These are phyloP conservation scores for Neogobius melanostomus DNA, from an alignment of 2,113 vertebrate species.

Conservation along the genomic window DNA sequence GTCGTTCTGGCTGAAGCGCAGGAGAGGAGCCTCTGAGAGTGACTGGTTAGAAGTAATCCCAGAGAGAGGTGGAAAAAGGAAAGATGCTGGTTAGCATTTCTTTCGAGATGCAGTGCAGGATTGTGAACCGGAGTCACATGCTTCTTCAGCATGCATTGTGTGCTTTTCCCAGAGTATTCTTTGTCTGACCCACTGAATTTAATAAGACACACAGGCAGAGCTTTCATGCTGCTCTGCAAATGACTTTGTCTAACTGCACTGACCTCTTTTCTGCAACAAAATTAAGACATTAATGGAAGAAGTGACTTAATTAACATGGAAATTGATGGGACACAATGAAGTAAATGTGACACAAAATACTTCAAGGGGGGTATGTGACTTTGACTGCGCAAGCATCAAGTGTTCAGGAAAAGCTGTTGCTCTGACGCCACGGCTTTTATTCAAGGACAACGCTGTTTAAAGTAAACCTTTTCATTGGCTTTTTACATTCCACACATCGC, in stretches of 20 bases:
- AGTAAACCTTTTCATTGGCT: background rate
- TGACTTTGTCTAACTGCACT: slow-evolving; percentile 56
- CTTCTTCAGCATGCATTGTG: slow-evolving; percentile 57
- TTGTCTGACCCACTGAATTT: slow-evolving; percentile 57
- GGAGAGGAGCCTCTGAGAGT: slow-evolving; percentile 61
- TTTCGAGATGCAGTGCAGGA: slow-evolving; percentile 53
- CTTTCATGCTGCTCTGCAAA: slow-evolving; percentile 64
- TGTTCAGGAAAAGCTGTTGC: background rate
- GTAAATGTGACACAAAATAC: background rate
- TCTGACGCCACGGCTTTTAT: too few relatives aligned
- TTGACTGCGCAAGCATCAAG: background rate
- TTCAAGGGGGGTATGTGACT: background rate
- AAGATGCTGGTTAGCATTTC: slow-evolving; percentile 69
- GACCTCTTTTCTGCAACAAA: slow-evolving; percentile 48
- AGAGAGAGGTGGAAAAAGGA: slow-evolving; percentile 63
- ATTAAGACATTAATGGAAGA: slow-evolving; percentile 50
- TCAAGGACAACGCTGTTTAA: background rate
- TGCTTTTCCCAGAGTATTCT: slow-evolving; percentile 59
- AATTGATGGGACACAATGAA: background rate
- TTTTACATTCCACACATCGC: background rate
- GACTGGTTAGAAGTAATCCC: slow-evolving; percentile 74
- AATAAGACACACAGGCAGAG: slow-evolving; percentile 60
- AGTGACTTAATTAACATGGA: slow-evolving; percentile 40
- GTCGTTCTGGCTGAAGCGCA: slow-evolving; percentile 60
- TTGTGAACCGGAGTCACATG: slow-evolving; percentile 61